Base-by-base conservation (phyloP, 2,113 vertebrate species). In the Hypocryptadius cinnamomeus region DNA sequence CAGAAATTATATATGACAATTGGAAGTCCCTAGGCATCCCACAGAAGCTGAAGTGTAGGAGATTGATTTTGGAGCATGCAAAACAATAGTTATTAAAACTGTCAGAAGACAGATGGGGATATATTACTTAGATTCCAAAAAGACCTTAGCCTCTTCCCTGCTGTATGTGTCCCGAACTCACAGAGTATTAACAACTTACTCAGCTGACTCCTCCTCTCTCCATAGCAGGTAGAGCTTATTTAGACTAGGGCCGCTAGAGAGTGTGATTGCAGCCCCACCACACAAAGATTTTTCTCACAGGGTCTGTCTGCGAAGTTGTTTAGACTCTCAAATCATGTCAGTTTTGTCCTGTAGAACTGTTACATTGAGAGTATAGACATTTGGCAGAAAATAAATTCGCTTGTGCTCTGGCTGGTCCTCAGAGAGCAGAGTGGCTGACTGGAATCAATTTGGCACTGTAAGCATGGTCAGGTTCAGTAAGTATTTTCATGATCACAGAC, bases 1-100 rank as follows among this genome's bases (percentile, higher is more conserved):
- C 35, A 77, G 83, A 92, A 96, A 94, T 92, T 81, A 66, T 78
- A 47, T 78, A 35, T 35, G 60, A 81, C 77, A 81, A 78, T 44
- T 84, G 44, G 81, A 89, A 84, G 53, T 81, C 45, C 39, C 80
- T 78, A 66, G 30, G 56, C 53, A n/a, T 73, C 60, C 30, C 47
- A 89, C 13, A 47, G 33, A 95, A 77, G 12, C 15, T 70, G 51
- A 63, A 76, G 42, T 79, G 18, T 42, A 50, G 79, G 80, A 90
- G 39, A 86, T 21, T 84, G 72, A 92, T 86, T 88, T 63, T 89
- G 54, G 37, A 86, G 11, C 66, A 56, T 47, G 76, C 31, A 79
- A 93, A 92, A 90, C 28, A 82, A 48, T 14, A 47, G 50, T 63
- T 84, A 87, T 66, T 78, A 84, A 92, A 94, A 56, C 33, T 70